Evolutionary conservation across 2,888 invertebrate genomes (phyloP), one percentile per base, ranked within the genome.

Genomic region (Platycheirus rosarum): DNA sequence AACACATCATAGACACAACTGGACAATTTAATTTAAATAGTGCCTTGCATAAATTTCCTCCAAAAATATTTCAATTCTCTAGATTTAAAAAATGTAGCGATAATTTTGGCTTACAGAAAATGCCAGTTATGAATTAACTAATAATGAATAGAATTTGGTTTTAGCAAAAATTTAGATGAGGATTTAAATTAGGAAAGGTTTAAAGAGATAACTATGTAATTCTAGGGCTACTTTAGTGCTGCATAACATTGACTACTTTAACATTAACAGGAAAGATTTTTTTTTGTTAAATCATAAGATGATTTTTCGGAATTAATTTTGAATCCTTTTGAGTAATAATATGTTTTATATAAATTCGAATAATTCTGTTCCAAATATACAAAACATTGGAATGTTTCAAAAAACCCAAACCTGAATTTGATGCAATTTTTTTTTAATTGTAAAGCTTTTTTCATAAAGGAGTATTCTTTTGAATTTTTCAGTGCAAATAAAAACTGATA

Each of bases 1-100:
- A 78, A 62, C 48, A 62, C 55, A 78, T 73, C 37, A 62, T 68
- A 73, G 73, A 78, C 78, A 79, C 78, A 74, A 68, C 62, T 74
- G 68, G 78, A 79, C 74, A 62, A 62, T 78, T 73, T 46, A 73
- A 44, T 69, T 69, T 74, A 57, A 53, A 51, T 53, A 70, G 76
- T 80, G 69, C 66, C 70, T 76, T 66, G 65, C 65, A 66, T 80
- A 80, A 80, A 80, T 76, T 76, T 76, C 49, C 57, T 80, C 80
- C 76, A 80, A 80, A 80, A 80, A 80, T 80, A 80, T 76, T 51
- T 80, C n/a, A 70, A 63, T 74, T 63, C 69, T 37, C 49, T 74
- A 69, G 23, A 40, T 60, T 70, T 79, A 63, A 14, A 44, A 49
- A 74, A 57, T 63, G 14, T 57, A 51, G 53, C 48, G 5, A 57